A percentile compares a stretch with the other conserved stretches of the same genome.
These are phyloP conservation scores for Scomber scombrus DNA, from an alignment of 2,113 vertebrate species.

Conservation along the genomic window DNA sequence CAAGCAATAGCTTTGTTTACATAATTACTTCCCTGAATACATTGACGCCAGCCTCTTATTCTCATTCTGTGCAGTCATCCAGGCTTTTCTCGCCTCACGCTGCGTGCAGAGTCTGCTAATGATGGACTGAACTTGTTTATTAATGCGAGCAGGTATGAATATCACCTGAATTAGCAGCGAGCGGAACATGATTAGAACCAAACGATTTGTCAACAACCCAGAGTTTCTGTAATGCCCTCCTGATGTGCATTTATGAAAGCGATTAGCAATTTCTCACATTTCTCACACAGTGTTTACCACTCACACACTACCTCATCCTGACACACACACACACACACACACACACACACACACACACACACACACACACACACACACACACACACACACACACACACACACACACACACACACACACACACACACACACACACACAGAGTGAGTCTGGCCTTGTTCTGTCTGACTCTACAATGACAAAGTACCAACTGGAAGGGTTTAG, in stretches of 20 bases:
- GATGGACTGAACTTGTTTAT: slow-evolving; percentile 47
- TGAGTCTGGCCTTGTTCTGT: slow-evolving; percentile 45
- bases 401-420: slow-evolving; percentile 16
- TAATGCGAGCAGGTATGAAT: slow-evolving; percentile 42
- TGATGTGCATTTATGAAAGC: slow-evolving; percentile 42
- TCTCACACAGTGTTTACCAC: background rate
- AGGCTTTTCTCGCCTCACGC: slow-evolving; percentile 17
- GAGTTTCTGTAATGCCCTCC: slow-evolving; percentile 41
- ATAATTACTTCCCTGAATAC: slow-evolving; percentile 70
- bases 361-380: slow-evolving; percentile 16
- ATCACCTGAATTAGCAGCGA: slow-evolving; percentile 31
- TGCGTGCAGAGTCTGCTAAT: slow-evolving; percentile 46
- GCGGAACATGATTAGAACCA: slow-evolving; percentile 20
- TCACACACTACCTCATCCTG: slow-evolving; percentile 1
- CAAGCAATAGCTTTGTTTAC: slow-evolving; percentile 59
- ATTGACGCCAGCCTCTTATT: slow-evolving; percentile 50
- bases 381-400: background rate
- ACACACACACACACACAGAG: background rate
- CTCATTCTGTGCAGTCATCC: slow-evolving; percentile 52
- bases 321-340: slow-evolving; percentile 21
- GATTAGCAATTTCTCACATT: slow-evolving; percentile 44
- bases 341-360: too few relatives aligned
- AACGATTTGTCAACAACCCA: slow-evolving; percentile 49
- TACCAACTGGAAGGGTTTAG: slow-evolving; percentile 50
- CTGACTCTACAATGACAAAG: slow-evolving; percentile 56